Evolutionary conservation across 1,140 invertebrate genomes (phyloP).

Genomic region (Drosophila bocki): DNA sequence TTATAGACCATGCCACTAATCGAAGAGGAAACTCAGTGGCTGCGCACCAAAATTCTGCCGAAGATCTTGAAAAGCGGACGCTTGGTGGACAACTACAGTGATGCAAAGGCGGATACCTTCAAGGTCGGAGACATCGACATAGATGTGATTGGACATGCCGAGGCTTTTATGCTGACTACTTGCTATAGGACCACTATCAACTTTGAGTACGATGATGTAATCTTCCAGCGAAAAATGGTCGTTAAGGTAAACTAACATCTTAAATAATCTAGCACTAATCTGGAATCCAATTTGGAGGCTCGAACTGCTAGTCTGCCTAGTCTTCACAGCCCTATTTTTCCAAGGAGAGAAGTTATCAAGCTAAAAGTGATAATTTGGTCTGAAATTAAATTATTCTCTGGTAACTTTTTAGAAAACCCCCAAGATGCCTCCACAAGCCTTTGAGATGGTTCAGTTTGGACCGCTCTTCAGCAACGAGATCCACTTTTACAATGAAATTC

Average conservation of each 20-base stretch:
- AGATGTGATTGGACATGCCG: conserved; percentile 60
- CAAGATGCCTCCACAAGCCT: conserved; percentile 44
- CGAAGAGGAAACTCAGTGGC: conserved; percentile 56
- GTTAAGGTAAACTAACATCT: conserved; percentile 62
- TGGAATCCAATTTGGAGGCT: neutral
- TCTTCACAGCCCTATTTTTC: neutral
- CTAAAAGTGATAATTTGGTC: too few species aligned
- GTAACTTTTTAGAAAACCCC: conserved; percentile 66
- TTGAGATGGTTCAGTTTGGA: conserved; percentile 54
- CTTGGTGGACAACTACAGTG: conserved; percentile 52
- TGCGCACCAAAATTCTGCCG: conserved; percentile 35
- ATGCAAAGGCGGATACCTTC: conserved; percentile 32
- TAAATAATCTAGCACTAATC: neutral
- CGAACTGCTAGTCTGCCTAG: too few species aligned
- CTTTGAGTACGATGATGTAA: conserved; percentile 43
- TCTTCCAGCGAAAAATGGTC: conserved; percentile 44
- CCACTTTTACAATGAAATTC: conserved; percentile 60
- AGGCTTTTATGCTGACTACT: conserved; percentile 75
- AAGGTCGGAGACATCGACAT: conserved; percentile 48
- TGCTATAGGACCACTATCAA: conserved; percentile 59
- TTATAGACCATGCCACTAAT: conserved; percentile 38
- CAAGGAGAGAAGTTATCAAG: too few species aligned
- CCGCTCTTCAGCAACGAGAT: conserved; percentile 73
- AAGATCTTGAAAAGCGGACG: conserved; percentile 43
- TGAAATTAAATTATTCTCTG: too few species aligned